Evolutionary conservation across 1,140 invertebrate species (phyloP).

Genomic region (Vollenhovia emeryi): DNA sequence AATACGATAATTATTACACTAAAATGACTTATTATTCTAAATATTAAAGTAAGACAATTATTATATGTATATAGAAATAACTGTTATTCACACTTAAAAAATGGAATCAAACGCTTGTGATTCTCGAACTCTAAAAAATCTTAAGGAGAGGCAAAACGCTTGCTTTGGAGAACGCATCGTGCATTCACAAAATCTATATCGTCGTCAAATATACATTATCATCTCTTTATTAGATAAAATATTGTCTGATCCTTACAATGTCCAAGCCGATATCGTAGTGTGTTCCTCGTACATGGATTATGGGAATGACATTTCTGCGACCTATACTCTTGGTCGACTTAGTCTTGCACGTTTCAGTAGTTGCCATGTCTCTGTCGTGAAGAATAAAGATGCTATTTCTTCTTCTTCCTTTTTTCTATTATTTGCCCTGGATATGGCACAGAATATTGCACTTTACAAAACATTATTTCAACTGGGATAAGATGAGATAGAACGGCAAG

Average conservation of each 20-base stretch:
- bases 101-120: background rate
- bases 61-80: background rate
- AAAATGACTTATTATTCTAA: background rate
- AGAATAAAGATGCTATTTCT: background rate
- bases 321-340: slow-evolving; percentile 75
- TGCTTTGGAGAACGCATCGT: background rate
- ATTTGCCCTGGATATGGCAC: background rate
- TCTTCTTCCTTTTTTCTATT: background rate
- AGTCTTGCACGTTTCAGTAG: background rate
- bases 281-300: slow-evolving; percentile 91
- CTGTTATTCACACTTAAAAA: background rate
- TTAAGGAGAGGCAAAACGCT: background rate
- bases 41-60: background rate
- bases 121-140: background rate
- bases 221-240: too few species aligned
- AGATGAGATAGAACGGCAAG: background rate
- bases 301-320: slow-evolving; percentile 89
- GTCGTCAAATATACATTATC: background rate
- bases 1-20: background rate
- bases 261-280: slow-evolving; percentile 95
- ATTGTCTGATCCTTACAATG: slow-evolving; percentile 88
- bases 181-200: background rate
- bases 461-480: background rate
- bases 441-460: background rate
- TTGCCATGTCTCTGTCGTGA: background rate